These are phyloP conservation scores for Phoenicopterus ruber DNA, from an alignment of 2,113 vertebrate genomes.

Conservation along the genomic window DNA sequence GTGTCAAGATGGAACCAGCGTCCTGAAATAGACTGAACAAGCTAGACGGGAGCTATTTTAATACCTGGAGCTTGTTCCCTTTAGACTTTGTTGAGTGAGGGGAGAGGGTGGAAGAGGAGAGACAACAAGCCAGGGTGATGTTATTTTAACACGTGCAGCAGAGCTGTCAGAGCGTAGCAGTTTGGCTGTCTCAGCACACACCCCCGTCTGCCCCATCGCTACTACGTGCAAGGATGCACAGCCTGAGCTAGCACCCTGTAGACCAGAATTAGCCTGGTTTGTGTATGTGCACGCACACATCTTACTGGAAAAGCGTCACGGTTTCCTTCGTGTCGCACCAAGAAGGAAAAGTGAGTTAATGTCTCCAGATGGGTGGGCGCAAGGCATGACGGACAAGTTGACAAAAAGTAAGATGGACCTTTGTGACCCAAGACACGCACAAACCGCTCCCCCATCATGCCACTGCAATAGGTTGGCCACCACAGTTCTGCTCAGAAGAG, in stretches of 20 bases:
- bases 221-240: slow-evolving; percentile 41
- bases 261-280: background rate
- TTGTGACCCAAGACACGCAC: background rate
- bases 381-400: accelerated
- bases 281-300: background rate
- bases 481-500: background rate
- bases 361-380: background rate
- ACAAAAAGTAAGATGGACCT: background rate
- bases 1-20: slow-evolving; percentile 46
- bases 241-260: background rate
- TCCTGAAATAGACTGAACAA: slow-evolving; percentile 66
- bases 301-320: accelerated
- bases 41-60: slow-evolving; percentile 60
- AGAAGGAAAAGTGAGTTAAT: background rate
- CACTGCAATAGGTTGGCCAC: background rate
- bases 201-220: background rate
- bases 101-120: slow-evolving; percentile 16
- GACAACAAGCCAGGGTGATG: slow-evolving; percentile 26
- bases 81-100: slow-evolving; percentile 19
- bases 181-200: slow-evolving; percentile 33
- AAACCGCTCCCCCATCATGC: background rate
- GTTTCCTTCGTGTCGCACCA: accelerated
- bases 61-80: slow-evolving; percentile 41
- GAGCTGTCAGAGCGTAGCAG: background rate
- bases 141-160: slow-evolving; percentile 46